Evolutionary conservation across 2,888 invertebrate genomes (phyloP).

Genomic region (Cyrtodaria siliqua): DNA sequence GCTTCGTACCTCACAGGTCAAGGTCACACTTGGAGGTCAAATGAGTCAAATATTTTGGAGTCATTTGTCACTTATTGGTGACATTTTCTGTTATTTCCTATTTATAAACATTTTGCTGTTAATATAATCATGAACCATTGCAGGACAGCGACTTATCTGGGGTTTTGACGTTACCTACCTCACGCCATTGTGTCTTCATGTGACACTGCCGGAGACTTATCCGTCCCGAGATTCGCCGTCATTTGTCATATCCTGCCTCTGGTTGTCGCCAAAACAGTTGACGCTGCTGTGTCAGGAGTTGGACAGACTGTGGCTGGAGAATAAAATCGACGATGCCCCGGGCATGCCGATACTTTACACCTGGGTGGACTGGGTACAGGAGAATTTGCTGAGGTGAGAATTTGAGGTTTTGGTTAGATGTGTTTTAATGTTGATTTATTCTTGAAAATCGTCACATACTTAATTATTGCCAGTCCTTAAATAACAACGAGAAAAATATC

Average conservation of each 20-base stretch:
- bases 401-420: no score
- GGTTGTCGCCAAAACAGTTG: constrained; percentile 75
- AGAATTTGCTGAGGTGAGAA: constrained; percentile 68
- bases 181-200: constrained; percentile 73
- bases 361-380: constrained; percentile 81
- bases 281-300: constrained; percentile 71
- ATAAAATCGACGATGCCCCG: constrained; percentile 28
- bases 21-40: no score
- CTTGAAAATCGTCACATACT: no score
- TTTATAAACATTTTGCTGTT: neutral
- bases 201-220: constrained; percentile 77
- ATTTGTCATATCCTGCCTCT: constrained; percentile 73
- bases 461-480: no score
- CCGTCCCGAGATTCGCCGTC: constrained; percentile 73
- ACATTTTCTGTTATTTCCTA: no score
- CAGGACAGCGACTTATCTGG: constrained; percentile 70
- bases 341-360: constrained; percentile 77
- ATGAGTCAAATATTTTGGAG: no score
- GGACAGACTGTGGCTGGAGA: constrained; percentile 73
- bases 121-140: constrained; percentile 3
- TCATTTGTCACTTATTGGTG: no score
- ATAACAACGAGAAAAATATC: no score
- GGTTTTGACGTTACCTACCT: constrained; percentile 70
- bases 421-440: no score
- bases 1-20: no score